Conservation (phyloP, 2,113 vertebrate species). For the Barbus barbus region DNA sequence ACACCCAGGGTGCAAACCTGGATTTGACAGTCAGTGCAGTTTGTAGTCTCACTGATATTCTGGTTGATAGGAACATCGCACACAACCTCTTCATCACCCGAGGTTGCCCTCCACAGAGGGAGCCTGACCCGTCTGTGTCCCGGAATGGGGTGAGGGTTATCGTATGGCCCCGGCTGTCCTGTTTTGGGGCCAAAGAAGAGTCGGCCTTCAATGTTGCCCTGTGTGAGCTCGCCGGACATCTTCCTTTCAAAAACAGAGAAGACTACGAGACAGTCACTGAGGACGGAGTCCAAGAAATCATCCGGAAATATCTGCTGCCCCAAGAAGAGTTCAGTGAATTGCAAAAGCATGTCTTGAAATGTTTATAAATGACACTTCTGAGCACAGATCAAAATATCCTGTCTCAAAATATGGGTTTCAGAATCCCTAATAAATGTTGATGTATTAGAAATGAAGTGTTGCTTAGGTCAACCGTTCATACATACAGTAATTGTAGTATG, state of each 20-base stretch:
- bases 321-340: conserved; percentile 71
- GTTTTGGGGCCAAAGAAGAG: conserved; percentile 82
- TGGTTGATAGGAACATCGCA: conserved; percentile 76
- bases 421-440: too few relatives aligned
- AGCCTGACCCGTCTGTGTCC: not conserved
- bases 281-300: conserved; percentile 67
- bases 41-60: conserved; percentile 76
- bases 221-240: conserved; percentile 89
- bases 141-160: conserved; percentile 78
- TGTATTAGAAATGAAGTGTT: too few relatives aligned
- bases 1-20: conserved; percentile 63
- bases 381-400: too few relatives aligned
- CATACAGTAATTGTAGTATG: too few relatives aligned
- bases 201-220: conserved; percentile 87
- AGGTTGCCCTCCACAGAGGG: conserved; percentile 71
- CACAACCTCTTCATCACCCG: conserved; percentile 87
- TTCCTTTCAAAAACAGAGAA: conserved; percentile 78
- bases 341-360: conserved; percentile 66
- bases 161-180: conserved; percentile 82
- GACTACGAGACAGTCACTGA: conserved; percentile 80
- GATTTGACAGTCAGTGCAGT: conserved; percentile 64
- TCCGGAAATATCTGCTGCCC: conserved; percentile 76
- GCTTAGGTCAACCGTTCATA: too few relatives aligned
- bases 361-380: not conserved
- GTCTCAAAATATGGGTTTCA: too few relatives aligned